phyloP scores from a whole-genome alignment of 2,113 vertebrate species.

The Heloderma charlesbogerti region DNA sequence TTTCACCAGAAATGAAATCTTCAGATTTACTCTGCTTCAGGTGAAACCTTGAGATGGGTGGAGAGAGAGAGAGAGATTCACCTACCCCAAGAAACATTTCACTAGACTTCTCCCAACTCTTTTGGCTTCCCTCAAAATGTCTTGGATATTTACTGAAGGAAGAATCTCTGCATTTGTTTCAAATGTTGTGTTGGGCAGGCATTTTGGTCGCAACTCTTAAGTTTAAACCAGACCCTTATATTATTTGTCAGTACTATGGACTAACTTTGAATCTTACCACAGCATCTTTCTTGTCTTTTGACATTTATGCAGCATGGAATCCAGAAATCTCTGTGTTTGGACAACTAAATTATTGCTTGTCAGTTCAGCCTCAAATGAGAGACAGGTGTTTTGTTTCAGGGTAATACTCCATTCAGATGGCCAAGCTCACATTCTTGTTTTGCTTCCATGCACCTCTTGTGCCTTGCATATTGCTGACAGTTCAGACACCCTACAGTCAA shows the following conservation, averaged over 20 bases:
- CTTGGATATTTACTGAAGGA: neutral
- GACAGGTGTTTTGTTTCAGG: constrained; percentile 84
- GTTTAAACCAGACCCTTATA: constrained; percentile 7
- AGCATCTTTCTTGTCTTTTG: constrained; percentile 76
- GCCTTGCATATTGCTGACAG: constrained; percentile 15
- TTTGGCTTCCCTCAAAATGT: neutral
- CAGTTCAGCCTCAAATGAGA: constrained; percentile 80
- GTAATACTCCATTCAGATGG: constrained; percentile 75
- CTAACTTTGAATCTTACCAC: constrained; percentile 81
- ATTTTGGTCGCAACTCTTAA: neutral
- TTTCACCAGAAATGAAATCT: neutral
- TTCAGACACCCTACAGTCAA: constrained; percentile 1
- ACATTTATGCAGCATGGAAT: constrained; percentile 81
- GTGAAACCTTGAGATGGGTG: neutral
- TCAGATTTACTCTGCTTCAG: neutral
- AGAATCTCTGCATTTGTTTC: neutral
- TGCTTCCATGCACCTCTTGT: constrained; percentile 3
- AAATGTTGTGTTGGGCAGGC: neutral
- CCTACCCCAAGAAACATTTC: neutral
- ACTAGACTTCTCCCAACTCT: neutral
- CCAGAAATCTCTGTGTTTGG: constrained; percentile 82
- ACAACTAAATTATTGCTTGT: constrained; percentile 87
- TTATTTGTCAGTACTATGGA: constrained; percentile 73
- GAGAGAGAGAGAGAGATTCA: fast-evolving
- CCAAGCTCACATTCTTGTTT: constrained; percentile 64